phyloP scores from a whole-genome alignment of 2,797 vertebrate species.

The Chaetodon trifasciatus region DNA sequence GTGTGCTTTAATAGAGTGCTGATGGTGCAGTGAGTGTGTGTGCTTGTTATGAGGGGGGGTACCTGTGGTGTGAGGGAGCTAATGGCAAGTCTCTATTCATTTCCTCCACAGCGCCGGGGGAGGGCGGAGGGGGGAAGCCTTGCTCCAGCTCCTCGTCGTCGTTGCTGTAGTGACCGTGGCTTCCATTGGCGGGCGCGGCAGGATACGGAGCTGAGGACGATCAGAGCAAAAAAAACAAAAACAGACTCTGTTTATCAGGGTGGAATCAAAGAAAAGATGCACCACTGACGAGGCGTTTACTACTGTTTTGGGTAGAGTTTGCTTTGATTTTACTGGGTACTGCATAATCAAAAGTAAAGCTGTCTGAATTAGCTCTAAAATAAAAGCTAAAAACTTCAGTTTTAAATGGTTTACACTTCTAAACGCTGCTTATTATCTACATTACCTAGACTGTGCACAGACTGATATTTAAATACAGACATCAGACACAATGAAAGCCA shows the following conservation, averaged over 20 bases:
- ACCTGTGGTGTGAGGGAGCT: conserved; percentile 66
- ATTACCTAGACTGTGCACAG: neutral
- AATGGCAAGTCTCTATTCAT: conserved; percentile 52
- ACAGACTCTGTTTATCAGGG: conserved; percentile 15
- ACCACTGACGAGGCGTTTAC: neutral
- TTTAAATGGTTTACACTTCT: neutral
- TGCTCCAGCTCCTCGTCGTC: conserved; percentile 55
- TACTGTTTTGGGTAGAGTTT: no score
- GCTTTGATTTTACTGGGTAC: conserved; percentile 3
- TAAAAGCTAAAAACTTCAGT: neutral
- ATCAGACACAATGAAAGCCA: neutral
- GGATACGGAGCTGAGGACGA: conserved; percentile 43
- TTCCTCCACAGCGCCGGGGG: conserved; percentile 68
- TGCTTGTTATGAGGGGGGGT: neutral
- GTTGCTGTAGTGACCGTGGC: conserved; percentile 61
- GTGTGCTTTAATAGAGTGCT: conserved; percentile 32
- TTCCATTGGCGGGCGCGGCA: conserved; percentile 34
- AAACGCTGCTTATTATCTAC: neutral
- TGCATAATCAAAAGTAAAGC: neutral
- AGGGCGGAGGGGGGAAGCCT: conserved; percentile 75
- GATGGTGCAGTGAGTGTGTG: neutral
- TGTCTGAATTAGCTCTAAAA: conserved; percentile 1
- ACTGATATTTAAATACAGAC: conserved; percentile 12
- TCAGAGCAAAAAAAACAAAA: neutral
- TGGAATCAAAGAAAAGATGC: conserved; percentile 8